phyloP scores from a whole-genome alignment of 2,888 invertebrate genomes.

The Idaea biselata region DNA sequence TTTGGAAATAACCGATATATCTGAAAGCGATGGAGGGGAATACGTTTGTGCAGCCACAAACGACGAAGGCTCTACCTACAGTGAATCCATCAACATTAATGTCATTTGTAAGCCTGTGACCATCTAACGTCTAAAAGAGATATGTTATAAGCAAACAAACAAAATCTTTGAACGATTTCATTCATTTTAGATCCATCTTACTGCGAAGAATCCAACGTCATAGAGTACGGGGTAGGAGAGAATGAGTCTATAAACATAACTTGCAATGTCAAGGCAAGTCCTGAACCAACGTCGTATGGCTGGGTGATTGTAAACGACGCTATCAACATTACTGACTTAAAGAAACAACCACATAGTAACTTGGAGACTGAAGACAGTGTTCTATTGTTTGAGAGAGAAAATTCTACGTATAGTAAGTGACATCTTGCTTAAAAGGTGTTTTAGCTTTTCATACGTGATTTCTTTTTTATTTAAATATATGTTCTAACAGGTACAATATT shows the following conservation, averaged over 20 bases:
- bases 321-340: conserved; percentile 41
- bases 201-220: conserved; percentile 51
- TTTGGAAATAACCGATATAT: conserved; percentile 46
- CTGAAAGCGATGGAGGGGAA: conserved; percentile 57
- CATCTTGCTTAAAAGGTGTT: background rate
- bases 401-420: conserved; percentile 57
- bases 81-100: conserved; percentile 56
- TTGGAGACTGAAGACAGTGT: conserved; percentile 48
- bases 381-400: conserved; percentile 55
- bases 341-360: conserved; percentile 39
- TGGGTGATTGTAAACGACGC: conserved; percentile 61
- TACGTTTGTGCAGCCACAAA: conserved; percentile 67
- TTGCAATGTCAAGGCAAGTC: conserved; percentile 59
- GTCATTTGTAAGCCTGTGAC: conserved; percentile 55
- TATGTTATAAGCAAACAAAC: background rate
- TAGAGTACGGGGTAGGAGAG: conserved; percentile 61
- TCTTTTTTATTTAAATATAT: background rate
- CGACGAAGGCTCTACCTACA: conserved; percentile 56
- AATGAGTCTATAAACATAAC: conserved; percentile 62
- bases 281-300: conserved; percentile 51
- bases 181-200: conserved; percentile 54
- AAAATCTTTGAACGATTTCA: background rate
- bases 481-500: conserved; percentile 48
- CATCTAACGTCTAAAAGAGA: background rate
- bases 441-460: background rate